Percentiles rank a stretch among this genome's conserved stretches.
phyloP scores from a whole-genome alignment of 2,797 vertebrate species.

The Serranus cabrilla region DNA sequence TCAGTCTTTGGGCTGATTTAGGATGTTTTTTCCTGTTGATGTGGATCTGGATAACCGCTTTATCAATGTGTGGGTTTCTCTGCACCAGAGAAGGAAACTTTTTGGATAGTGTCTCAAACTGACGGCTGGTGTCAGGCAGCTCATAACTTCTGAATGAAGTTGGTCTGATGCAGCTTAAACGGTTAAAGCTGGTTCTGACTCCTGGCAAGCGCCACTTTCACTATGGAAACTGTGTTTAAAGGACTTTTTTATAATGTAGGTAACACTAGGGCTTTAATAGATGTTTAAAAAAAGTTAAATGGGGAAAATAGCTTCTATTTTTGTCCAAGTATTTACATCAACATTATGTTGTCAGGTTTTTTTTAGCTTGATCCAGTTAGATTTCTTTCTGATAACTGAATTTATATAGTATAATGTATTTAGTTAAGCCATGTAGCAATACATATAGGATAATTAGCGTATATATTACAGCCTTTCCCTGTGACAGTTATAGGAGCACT shows the following conservation, averaged over 20 bases:
- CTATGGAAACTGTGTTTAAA: slow-evolving; percentile 10
- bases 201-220: slow-evolving; percentile 2
- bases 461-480: neutral
- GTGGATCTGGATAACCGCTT: slow-evolving; percentile 15
- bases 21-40: slow-evolving; percentile 26
- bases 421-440: no score
- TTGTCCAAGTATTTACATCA: slow-evolving; percentile 5
- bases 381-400: neutral
- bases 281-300: neutral
- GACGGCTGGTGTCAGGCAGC: slow-evolving; percentile 15
- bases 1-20: slow-evolving; percentile 37
- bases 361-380: slow-evolving; percentile 10
- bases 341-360: slow-evolving; percentile 4
- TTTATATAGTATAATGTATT: neutral
- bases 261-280: slow-evolving; percentile 8
- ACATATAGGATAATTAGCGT: neutral
- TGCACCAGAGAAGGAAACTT: neutral
- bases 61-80: neutral
- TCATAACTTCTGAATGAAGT: slow-evolving; percentile 20
- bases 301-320: neutral
- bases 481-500: neutral
- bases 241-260: neutral
- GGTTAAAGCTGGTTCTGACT: slow-evolving; percentile 17
- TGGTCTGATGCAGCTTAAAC: neutral
- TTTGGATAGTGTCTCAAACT: neutral